Evolutionary conservation across 2,797 vertebrate species (phyloP), one percentile per base, ranked within the genome.

Genomic region (Phrynocephalus vlangalii): DNA sequence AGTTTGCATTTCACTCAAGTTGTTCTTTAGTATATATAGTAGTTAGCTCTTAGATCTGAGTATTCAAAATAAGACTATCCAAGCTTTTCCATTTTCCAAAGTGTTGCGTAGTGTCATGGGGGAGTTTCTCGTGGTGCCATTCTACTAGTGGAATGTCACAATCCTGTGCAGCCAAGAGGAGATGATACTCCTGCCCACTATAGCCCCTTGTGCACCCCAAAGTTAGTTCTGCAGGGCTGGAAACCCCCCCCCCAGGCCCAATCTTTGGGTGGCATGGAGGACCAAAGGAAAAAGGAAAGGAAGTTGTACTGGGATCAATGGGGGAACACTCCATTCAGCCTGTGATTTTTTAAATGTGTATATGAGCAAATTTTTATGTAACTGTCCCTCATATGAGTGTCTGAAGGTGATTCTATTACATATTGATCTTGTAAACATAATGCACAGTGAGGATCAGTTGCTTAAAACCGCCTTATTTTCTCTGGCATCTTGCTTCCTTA

Each of bases 371-470:
- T 88, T 28, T 30, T 73, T 76, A 76, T 71, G 50, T 22, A 38
- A n/a, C n/a, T 22, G 16, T 63, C 20, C 70, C 73, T 50, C 48
- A 73, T 52, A 30, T 67, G 28, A 38, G 66, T 72, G 9, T 38
- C 73, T 88, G 60, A 67, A 63, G 26, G 20, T 84, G 50, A 73
- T 67, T 66, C n/a, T 79, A 33, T 71, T 71, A 66, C 67, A 83
- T 28, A 22, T 33, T 77, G 30, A 71, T 20, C 6, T 52, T 72
- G 30, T 60, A 83, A 71, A 28, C 28, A 60, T 60, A 86, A 73
- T 44, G 70, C 52, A 83, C 22, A 63, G 3, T 83, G 72, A 79
- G 50, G n/a, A 79, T 63, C n/a, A 66, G 30, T 22, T 79, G 52
- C 76, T 84, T 71, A 48, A 88, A 50, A 13, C 18, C 15, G 15